Percentiles rank a stretch among this genome's conserved stretches.
phyloP scores from a whole-genome alignment of 2,113 vertebrate genomes.

The Tachysurus fulvidraco region DNA sequence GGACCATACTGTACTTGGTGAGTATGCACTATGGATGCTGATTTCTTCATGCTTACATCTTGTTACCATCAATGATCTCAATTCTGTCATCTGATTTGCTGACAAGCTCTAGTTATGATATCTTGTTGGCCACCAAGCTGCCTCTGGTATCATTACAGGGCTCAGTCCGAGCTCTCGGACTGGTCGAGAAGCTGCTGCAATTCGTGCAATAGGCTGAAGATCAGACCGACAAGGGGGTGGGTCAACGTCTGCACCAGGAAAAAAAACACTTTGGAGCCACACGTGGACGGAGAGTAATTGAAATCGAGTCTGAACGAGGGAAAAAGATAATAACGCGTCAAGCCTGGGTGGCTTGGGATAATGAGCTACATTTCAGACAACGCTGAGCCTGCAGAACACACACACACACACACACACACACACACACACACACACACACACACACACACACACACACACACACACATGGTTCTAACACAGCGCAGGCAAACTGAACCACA shows the following conservation, averaged over 20 bases:
- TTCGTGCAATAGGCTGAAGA: slow-evolving; percentile 58
- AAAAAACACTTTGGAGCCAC: slow-evolving; percentile 46
- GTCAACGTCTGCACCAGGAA: slow-evolving; percentile 7
- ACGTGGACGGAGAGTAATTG: slow-evolving; percentile 79
- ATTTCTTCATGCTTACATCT: slow-evolving; percentile 21
- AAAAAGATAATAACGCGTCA: slow-evolving; percentile 81
- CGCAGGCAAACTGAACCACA: background rate
- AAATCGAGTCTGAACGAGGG: slow-evolving; percentile 77
- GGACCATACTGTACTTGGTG: background rate
- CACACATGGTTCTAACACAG: slow-evolving; percentile 29
- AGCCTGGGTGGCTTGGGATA: slow-evolving; percentile 71
- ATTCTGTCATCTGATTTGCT: slow-evolving; percentile 41
- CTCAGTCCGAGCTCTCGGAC: slow-evolving; percentile 62
- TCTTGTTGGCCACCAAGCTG: slow-evolving; percentile 61
- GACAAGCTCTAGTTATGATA: slow-evolving; percentile 55
- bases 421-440: slow-evolving; percentile 60
- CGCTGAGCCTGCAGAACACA: slow-evolving; percentile 72
- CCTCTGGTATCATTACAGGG: slow-evolving; percentile 52
- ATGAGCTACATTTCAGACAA: slow-evolving; percentile 76
- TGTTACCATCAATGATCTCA: background rate
- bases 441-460: slow-evolving; percentile 62
- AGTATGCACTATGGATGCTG: background rate
- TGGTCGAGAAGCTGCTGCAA: slow-evolving; percentile 61
- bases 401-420: slow-evolving; percentile 62
- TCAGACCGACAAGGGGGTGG: slow-evolving; percentile 40